Conservation (phyloP, 2,888 invertebrate species). For the Globia sparganii region DNA sequence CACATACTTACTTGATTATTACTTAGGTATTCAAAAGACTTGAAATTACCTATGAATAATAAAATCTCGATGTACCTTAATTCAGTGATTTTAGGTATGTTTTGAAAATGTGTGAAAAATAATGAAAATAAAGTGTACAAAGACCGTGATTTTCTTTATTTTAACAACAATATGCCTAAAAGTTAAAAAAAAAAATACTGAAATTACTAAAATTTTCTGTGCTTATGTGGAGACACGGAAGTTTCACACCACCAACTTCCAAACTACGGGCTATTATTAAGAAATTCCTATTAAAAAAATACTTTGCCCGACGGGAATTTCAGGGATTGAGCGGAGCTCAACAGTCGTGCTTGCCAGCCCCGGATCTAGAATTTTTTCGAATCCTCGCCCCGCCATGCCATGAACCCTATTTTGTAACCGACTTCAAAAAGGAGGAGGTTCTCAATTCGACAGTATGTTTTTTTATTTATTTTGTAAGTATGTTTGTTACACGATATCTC, state of each 20-base stretch:
- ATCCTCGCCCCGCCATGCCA: no score
- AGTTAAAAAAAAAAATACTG: background rate
- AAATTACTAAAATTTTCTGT: background rate
- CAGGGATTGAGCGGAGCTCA: no score
- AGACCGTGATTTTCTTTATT: constrained; percentile 21
- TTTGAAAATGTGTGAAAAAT: constrained; percentile 30
- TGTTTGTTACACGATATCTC: no score
- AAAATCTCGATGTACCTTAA: background rate
- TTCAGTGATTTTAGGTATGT: background rate
- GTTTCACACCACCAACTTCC: background rate
- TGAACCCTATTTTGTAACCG: no score
- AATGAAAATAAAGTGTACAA: constrained; percentile 49
- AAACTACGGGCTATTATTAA: background rate
- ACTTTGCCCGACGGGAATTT: no score
- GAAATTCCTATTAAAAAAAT: no score
- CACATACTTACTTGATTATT: background rate
- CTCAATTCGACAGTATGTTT: no score
- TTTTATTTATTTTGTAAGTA: no score
- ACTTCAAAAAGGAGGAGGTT: no score
- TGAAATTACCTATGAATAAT: background rate
- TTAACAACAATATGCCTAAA: background rate
- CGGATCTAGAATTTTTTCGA: no score
- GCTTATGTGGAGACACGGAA: background rate
- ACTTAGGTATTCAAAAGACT: background rate
- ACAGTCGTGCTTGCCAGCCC: background rate